Evolutionary conservation across 2,113 vertebrate genomes (phyloP).

Genomic region (Phainopepla nitens): DNA sequence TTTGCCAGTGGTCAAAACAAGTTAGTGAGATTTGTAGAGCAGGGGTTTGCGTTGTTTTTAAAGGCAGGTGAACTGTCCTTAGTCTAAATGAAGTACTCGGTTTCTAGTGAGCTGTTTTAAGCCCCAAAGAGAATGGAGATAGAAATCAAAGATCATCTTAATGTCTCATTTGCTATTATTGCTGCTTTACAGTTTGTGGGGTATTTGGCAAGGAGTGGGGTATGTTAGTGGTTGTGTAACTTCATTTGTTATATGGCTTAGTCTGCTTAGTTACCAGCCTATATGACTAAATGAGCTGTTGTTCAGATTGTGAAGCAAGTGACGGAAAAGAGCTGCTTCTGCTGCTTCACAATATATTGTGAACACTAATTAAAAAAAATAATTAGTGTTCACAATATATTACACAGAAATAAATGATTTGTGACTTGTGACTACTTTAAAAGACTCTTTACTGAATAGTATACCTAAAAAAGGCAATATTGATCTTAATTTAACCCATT

Average conservation of each 20-base stretch:
- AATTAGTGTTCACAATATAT: not conserved
- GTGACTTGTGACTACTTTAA: not conserved
- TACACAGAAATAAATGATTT: not conserved
- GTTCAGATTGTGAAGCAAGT: not conserved
- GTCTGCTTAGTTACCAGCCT: not conserved
- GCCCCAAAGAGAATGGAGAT: not conserved
- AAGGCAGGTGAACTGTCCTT: not conserved
- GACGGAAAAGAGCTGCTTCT: not conserved
- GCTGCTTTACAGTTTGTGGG: not conserved
- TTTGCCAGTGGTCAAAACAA: not conserved
- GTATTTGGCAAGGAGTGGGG: accelerated
- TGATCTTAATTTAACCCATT: not conserved
- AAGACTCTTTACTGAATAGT: not conserved
- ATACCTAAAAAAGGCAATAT: not conserved
- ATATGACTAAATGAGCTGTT: not conserved
- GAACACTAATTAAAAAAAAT: too few species aligned
- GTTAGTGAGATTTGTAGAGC: not conserved
- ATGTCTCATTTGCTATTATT: not conserved
- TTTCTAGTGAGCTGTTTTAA: not conserved
- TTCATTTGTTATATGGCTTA: not conserved
- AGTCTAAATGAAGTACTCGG: not conserved
- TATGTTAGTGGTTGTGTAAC: not conserved
- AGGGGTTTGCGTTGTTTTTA: not conserved
- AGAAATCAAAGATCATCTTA: not conserved
- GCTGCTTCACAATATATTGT: too few species aligned